Percentiles rank a stretch among this genome's conserved stretches.
phyloP scores from a whole-genome alignment of 2,797 vertebrate species.

The Iguana delicatissima region DNA sequence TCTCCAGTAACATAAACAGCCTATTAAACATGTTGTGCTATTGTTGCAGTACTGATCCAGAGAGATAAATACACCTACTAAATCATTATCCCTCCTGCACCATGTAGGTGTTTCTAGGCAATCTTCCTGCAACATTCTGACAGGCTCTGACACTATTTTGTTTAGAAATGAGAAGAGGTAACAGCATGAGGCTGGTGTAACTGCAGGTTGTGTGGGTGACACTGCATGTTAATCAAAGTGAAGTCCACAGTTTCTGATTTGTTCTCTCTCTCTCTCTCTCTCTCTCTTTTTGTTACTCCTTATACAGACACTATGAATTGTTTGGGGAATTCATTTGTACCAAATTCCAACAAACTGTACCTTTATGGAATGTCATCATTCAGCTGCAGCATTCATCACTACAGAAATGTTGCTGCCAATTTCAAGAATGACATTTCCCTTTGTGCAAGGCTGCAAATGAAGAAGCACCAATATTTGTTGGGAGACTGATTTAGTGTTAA shows the following conservation, averaged over 20 bases:
- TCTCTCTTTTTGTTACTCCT: not conserved
- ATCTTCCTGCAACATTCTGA: slow-evolving; percentile 21
- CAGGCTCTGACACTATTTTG: not conserved
- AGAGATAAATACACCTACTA: slow-evolving; percentile 9
- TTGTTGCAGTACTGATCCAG: not conserved
- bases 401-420: slow-evolving; percentile 57
- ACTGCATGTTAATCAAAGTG: slow-evolving; percentile 29
- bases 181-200: slow-evolving; percentile 24
- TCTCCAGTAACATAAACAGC: not conserved
- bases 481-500: slow-evolving; percentile 72
- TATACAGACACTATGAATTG: not conserved
- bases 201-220: slow-evolving; percentile 30
- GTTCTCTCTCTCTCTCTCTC: slow-evolving; percentile 29
- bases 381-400: slow-evolving; percentile 59
- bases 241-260: slow-evolving; percentile 31
- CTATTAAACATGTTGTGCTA: not conserved
- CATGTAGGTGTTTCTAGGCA: not conserved
- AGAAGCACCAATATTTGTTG: slow-evolving; percentile 58
- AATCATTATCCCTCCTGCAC: not conserved
- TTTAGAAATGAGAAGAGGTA: slow-evolving; percentile 46
- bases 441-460: slow-evolving; percentile 55
- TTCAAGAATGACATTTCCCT: slow-evolving; percentile 55
- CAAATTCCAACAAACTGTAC: slow-evolving; percentile 48
- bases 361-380: slow-evolving; percentile 52
- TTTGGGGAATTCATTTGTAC: slow-evolving; percentile 32